phyloP scores from a whole-genome alignment of 2,797 vertebrate genomes.

The Onychomys torridus region DNA sequence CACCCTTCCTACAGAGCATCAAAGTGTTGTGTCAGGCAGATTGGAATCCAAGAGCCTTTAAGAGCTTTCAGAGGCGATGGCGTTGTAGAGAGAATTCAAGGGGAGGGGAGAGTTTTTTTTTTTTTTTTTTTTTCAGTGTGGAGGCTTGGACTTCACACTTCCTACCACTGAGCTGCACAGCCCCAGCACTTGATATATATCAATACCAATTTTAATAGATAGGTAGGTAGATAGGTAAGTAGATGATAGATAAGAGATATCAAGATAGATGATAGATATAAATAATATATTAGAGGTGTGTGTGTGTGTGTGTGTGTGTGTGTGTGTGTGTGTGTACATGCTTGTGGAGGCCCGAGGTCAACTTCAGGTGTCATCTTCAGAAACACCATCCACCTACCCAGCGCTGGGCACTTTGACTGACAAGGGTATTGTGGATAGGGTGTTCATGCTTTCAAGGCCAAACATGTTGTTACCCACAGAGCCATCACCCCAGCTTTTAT shows the following conservation, averaged over 20 bases:
- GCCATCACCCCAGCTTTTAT: neutral
- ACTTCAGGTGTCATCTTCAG: neutral
- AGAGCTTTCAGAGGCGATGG: neutral
- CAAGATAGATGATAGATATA: neutral
- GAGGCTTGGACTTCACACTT: neutral
- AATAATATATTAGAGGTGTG: neutral
- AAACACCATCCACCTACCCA: neutral
- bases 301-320: no score
- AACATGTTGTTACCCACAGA: neutral
- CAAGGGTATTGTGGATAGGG: neutral
- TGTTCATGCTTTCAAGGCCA: neutral
- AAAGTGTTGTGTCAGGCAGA: neutral
- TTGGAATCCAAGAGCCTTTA: neutral
- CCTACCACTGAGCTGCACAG: neutral
- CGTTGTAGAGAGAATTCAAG: neutral
- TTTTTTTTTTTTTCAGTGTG: neutral
- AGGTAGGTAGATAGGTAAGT: neutral
- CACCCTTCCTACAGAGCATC: neutral
- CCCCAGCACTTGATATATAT: neutral
- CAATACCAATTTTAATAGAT: neutral
- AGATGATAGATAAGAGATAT: neutral
- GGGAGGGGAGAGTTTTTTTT: neutral
- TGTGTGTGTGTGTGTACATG: no score
- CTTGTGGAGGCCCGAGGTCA: neutral
- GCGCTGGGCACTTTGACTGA: neutral